A percentile compares a stretch with the other conserved stretches of the same genome.
Evolutionary conservation across 2,888 invertebrate genomes (phyloP).

Genomic region (Zygaena filipendulae): DNA sequence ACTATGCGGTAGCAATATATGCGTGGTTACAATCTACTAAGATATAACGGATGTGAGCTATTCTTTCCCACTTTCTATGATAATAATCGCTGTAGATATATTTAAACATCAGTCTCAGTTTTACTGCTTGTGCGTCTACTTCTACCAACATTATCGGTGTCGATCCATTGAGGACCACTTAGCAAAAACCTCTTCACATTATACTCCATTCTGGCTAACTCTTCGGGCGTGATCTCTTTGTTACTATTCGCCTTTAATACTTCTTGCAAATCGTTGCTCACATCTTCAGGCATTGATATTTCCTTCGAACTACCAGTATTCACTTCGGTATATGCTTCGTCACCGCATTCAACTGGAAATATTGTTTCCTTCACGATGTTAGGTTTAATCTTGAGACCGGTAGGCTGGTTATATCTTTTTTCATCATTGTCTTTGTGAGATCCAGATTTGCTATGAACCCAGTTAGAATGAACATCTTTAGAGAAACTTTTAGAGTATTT

Average conservation of each 20-base stretch:
- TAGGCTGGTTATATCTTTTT: constrained; percentile 22
- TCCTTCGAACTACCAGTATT: constrained; percentile 39
- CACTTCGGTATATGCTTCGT: constrained; percentile 43
- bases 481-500: constrained; percentile 47
- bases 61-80: too few species aligned
- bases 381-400: constrained; percentile 26
- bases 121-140: constrained; percentile 64
- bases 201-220: constrained; percentile 79
- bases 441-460: constrained; percentile 31
- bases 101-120: constrained; percentile 68
- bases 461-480: constrained; percentile 36
- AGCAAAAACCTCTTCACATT: constrained; percentile 80
- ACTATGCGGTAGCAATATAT: too few species aligned
- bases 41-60: too few species aligned
- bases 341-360: constrained; percentile 52
- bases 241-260: constrained; percentile 37
- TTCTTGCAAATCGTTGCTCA: constrained; percentile 32
- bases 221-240: constrained; percentile 60
- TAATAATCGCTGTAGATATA: too few species aligned
- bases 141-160: constrained; percentile 31
- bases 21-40: too few species aligned
- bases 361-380: constrained; percentile 50
- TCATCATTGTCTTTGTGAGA: constrained; percentile 23
- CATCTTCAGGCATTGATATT: constrained; percentile 20
- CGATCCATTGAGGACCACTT: constrained; percentile 62